A percentile compares a stretch with the other conserved stretches of the same genome.
Evolutionary conservation across 2,888 invertebrate genomes (phyloP).

Genomic region (Drosophila mimetica): DNA sequence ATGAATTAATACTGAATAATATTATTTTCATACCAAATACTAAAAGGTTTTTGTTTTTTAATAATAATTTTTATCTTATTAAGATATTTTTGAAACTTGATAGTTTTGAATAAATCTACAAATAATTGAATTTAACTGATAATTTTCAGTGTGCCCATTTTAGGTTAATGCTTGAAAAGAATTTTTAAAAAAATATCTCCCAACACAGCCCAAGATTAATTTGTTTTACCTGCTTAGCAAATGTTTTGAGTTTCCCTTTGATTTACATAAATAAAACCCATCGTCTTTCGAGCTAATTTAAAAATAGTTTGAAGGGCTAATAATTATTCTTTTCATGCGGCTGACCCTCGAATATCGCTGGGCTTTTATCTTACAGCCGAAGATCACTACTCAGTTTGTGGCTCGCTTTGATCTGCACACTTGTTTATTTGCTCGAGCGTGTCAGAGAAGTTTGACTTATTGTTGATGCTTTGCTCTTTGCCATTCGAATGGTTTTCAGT

Average conservation of each 20-base stretch:
- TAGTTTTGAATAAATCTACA: too few species aligned
- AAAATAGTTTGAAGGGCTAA: constrained; percentile 3
- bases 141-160: too few species aligned
- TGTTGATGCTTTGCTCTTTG: constrained; percentile 24
- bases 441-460: constrained; percentile 13
- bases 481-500: constrained; percentile 20
- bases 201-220: too few species aligned
- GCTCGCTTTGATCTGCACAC: not conserved
- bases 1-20: too few species aligned
- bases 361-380: not conserved
- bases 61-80: too few species aligned
- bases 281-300: not conserved
- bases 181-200: too few species aligned
- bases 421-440: constrained; percentile 1
- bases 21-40: too few species aligned
- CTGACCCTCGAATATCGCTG: constrained; percentile 5
- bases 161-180: too few species aligned
- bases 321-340: constrained; percentile 25
- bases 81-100: too few species aligned
- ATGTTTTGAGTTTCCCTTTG: not conserved
- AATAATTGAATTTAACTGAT: too few species aligned
- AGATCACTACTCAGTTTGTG: not conserved
- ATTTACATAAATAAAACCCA: not conserved
- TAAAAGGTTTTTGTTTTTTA: too few species aligned
- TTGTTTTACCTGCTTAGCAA: too few species aligned